A percentile compares a stretch with the other conserved stretches of the same genome.
Conservation (phyloP, 2,888 invertebrate species). For the Drosophila mettleri region DNA sequence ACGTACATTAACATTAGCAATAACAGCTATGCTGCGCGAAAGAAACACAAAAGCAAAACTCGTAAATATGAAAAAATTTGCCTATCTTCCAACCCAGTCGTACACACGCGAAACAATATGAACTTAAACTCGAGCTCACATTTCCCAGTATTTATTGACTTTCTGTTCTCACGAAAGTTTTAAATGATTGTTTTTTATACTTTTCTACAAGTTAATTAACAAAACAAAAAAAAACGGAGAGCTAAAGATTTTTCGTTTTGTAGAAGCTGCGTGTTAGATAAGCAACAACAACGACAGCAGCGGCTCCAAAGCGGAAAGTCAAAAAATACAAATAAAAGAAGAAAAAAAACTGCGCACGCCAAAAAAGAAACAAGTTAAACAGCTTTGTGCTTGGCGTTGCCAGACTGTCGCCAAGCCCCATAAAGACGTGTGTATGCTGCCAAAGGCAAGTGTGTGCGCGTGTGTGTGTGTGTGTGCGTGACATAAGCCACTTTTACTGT, state of each 20-base stretch:
- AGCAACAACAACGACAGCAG: conserved; percentile 42
- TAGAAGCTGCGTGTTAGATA: conserved; percentile 61
- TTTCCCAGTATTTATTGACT: conserved; percentile 32
- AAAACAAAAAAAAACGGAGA: conserved; percentile 19
- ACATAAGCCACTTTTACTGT: conserved; percentile 79
- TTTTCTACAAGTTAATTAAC: conserved; percentile 69
- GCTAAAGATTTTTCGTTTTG: conserved; percentile 34
- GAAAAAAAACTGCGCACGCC: conserved; percentile 71
- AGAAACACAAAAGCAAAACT: conserved; percentile 10
- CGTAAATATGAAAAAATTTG: conserved; percentile 16
- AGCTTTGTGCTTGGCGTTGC: conserved; percentile 70
- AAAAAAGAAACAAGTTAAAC: conserved; percentile 78
- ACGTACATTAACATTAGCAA: conserved; percentile 5
- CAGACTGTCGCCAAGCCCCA: conserved; percentile 59
- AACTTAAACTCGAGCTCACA: conserved; percentile 24
- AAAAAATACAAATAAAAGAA: conserved; percentile 47
- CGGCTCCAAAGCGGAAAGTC: conserved; percentile 55
- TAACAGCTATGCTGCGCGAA: conserved; percentile 10
- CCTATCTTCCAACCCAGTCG: conserved; percentile 1
- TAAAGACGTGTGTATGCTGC: conserved; percentile 23
- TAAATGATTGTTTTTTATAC: conserved; percentile 21
- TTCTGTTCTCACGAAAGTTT: conserved; percentile 55
- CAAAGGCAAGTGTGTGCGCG: conserved; percentile 33
- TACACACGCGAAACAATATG: conserved; percentile 14
- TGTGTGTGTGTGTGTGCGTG: conserved; percentile 54